Conservation (phyloP, 2,888 invertebrate genomes). For the Brassicogethes aeneus region DNA sequence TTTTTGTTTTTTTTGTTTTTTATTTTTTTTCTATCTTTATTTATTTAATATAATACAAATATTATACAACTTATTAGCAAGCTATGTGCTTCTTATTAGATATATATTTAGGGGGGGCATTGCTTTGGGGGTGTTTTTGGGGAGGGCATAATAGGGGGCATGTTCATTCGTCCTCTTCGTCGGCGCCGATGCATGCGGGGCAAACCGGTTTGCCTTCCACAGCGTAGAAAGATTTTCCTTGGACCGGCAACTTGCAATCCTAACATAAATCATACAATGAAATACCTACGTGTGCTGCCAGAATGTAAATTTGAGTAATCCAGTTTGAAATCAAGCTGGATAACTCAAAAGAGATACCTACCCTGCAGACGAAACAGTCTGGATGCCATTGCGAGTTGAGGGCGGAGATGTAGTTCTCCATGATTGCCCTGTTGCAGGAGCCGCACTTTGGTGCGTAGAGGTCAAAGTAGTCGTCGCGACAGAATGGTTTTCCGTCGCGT, state of each 20-base stretch:
- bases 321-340: too few relatives aligned
- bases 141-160: slow-evolving; percentile 34
- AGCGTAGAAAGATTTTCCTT: slow-evolving; percentile 94
- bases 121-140: slow-evolving; percentile 20
- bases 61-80: slow-evolving; percentile 25
- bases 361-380: slow-evolving; percentile 98
- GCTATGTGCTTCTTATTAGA: slow-evolving; percentile 42
- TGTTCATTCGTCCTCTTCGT: slow-evolving; percentile 59
- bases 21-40: slow-evolving; percentile 37
- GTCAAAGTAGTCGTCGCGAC: slow-evolving; percentile 91
- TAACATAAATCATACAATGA: slow-evolving; percentile 43
- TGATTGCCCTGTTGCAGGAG: slow-evolving; percentile 90
- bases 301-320: too few relatives aligned
- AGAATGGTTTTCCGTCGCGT: slow-evolving; percentile 90
- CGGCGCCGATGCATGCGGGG: slow-evolving; percentile 85
- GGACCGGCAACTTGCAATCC: slow-evolving; percentile 91
- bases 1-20: slow-evolving; percentile 37
- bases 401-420: slow-evolving; percentile 97
- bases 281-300: too few relatives aligned
- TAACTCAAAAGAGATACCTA: too few relatives aligned
- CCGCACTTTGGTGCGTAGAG: slow-evolving; percentile 98
- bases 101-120: slow-evolving; percentile 15
- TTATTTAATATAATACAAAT: slow-evolving; percentile 45
- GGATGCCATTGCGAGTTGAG: slow-evolving; percentile 98
- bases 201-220: slow-evolving; percentile 96